Percentiles rank a stretch among this genome's conserved stretches.
phyloP scores from a whole-genome alignment of 2,888 invertebrate genomes.

The Abscondita cerata region DNA sequence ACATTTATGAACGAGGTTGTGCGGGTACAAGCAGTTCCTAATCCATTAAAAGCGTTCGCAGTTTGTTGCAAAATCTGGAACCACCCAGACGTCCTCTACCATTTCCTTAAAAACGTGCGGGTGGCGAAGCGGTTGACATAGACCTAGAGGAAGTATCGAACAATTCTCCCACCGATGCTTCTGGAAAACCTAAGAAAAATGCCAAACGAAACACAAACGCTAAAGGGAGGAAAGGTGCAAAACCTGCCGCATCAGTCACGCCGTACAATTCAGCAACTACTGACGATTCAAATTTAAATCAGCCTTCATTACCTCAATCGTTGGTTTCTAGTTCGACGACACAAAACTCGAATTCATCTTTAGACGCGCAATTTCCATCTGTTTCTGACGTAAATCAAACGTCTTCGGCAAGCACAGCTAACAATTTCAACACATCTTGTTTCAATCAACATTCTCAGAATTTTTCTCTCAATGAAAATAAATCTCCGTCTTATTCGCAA shows the following conservation, averaged over 20 bases:
- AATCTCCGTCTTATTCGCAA: not conserved
- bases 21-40: conserved; percentile 84
- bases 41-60: conserved; percentile 97
- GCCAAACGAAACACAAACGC: conserved; percentile 49
- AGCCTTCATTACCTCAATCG: not conserved
- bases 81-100: conserved; percentile 90
- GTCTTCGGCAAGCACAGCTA: conserved; percentile 7
- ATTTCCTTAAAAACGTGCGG: conserved; percentile 84
- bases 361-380: conserved; percentile 12
- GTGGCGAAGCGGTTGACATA: conserved; percentile 79
- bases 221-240: conserved; percentile 55
- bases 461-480: not conserved
- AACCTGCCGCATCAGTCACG: conserved; percentile 64
- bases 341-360: conserved; percentile 10
- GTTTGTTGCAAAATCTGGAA: conserved; percentile 99
- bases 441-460: conserved; percentile 15
- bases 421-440: conserved; percentile 11
- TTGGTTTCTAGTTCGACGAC: not conserved
- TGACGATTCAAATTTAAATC: conserved; percentile 28
- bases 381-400: conserved; percentile 13
- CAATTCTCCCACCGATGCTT: conserved; percentile 55
- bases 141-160: conserved; percentile 81
- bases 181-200: conserved; percentile 55
- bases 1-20: conserved; percentile 94
- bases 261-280: conserved; percentile 53